Evolutionary conservation across 2,888 invertebrate species (phyloP).

Genomic region (Xestia sexstrigata): DNA sequence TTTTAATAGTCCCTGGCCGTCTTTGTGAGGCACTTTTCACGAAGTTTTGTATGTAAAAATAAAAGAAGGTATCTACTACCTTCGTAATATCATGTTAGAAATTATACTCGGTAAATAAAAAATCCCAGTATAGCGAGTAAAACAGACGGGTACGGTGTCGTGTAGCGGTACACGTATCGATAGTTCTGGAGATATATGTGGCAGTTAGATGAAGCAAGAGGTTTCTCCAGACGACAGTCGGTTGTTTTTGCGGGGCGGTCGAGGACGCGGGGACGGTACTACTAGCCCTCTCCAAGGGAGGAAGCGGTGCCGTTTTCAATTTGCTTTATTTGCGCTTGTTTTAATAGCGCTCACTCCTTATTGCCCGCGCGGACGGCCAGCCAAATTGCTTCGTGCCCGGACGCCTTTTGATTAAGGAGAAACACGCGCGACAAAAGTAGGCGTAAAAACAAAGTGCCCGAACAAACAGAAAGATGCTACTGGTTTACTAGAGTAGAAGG

Average conservation of each 20-base stretch:
- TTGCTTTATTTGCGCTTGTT: slow-evolving; percentile 90
- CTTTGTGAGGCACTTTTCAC: slow-evolving; percentile 8
- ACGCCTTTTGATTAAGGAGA: slow-evolving; percentile 88
- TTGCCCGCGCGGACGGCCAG: slow-evolving; percentile 85
- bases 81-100: slow-evolving; percentile 14
- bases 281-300: slow-evolving; percentile 77
- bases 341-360: slow-evolving; percentile 90
- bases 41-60: slow-evolving; percentile 5
- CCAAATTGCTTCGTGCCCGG: slow-evolving; percentile 90
- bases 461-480: slow-evolving; percentile 67
- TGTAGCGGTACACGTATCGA: slow-evolving; percentile 55
- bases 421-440: slow-evolving; percentile 77
- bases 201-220: slow-evolving; percentile 75
- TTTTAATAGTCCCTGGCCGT: slow-evolving; percentile 8
- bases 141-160: slow-evolving; percentile 30
- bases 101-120: slow-evolving; percentile 49
- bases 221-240: slow-evolving; percentile 75
- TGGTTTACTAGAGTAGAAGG: slow-evolving; percentile 12
- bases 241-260: slow-evolving; percentile 82
- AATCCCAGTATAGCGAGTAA: slow-evolving; percentile 10
- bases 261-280: slow-evolving; percentile 68
- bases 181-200: slow-evolving; percentile 67
- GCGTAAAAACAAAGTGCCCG: slow-evolving; percentile 81
- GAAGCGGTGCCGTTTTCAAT: slow-evolving; percentile 88
- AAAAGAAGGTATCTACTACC: neutral